These are phyloP conservation scores for Archips xylosteana DNA, from an alignment of 2,888 invertebrate species.

Conservation along the genomic window DNA sequence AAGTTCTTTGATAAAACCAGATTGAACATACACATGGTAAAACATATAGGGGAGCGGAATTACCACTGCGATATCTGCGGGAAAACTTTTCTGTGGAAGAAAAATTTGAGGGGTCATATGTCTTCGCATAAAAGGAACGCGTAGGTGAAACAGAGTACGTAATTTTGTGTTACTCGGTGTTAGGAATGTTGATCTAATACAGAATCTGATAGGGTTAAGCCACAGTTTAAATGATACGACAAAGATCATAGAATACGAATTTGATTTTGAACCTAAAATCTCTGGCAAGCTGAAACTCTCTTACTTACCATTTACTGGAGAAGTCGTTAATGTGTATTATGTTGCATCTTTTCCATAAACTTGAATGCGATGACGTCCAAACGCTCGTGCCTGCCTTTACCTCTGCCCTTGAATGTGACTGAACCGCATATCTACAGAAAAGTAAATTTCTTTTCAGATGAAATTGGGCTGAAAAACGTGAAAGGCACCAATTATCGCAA, in stretches of 20 bases:
- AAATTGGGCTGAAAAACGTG: constrained; percentile 58
- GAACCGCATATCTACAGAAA: constrained; percentile 46
- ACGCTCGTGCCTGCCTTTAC: background rate
- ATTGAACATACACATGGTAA: constrained; percentile 55
- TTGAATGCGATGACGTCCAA: background rate
- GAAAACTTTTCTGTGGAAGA: constrained; percentile 73
- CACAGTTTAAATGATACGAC: background rate
- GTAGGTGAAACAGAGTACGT: background rate
- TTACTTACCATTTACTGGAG: background rate
- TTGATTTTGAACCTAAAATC: background rate
- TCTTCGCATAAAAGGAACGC: constrained; percentile 66
- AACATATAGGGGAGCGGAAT: constrained; percentile 65
- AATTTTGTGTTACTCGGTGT: background rate
- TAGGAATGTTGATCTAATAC: background rate
- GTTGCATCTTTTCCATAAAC: background rate
- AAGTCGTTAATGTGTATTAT: background rate
- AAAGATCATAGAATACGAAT: background rate
- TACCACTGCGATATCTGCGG: constrained; percentile 77
- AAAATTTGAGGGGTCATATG: constrained; percentile 76
- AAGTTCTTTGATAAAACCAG: constrained; percentile 42
- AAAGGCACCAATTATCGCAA: constrained; percentile 56
- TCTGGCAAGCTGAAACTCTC: too few relatives aligned
- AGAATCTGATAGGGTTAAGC: background rate
- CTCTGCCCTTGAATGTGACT: constrained; percentile 32
- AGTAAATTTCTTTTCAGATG: constrained; percentile 77